Evolutionary conservation across 2,888 invertebrate species (phyloP).

Genomic region (Drosophila pullipes): DNA sequence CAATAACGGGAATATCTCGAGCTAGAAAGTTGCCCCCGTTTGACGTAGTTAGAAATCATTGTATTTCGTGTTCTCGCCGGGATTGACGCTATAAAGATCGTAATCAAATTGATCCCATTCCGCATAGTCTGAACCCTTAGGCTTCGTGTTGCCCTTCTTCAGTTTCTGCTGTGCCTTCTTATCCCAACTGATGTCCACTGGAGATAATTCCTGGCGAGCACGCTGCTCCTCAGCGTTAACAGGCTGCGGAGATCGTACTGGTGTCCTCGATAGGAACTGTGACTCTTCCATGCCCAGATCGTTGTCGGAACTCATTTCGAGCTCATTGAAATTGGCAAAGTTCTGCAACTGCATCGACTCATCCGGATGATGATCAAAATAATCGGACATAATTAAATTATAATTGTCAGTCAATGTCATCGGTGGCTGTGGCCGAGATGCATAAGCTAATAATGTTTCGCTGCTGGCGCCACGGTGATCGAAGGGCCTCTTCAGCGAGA

Average conservation of each 20-base stretch:
- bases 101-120: slow-evolving; percentile 84
- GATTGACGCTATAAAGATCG: slow-evolving; percentile 79
- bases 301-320: slow-evolving; percentile 51
- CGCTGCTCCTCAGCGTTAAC: slow-evolving; percentile 70
- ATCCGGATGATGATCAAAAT: slow-evolving; percentile 72
- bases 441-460: slow-evolving; percentile 56
- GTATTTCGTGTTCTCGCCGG: slow-evolving; percentile 69
- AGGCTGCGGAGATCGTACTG: slow-evolving; percentile 73
- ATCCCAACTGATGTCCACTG: slow-evolving; percentile 69
- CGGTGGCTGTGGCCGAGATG: slow-evolving; percentile 60
- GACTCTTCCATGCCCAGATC: slow-evolving; percentile 81
- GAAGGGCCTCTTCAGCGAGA: slow-evolving; percentile 16
- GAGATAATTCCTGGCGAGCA: slow-evolving; percentile 66
- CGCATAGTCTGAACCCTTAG: slow-evolving; percentile 65
- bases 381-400: slow-evolving; percentile 77
- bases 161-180: slow-evolving; percentile 65
- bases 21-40: slow-evolving; percentile 15
- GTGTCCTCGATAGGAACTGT: slow-evolving; percentile 60
- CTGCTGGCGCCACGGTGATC: slow-evolving; percentile 51
- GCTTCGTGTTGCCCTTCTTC: slow-evolving; percentile 72
- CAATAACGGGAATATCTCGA: slow-evolving; percentile 22
- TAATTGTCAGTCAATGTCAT: slow-evolving; percentile 73
- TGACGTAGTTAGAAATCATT: slow-evolving; percentile 51
- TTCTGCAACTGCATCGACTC: slow-evolving; percentile 79
- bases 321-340: slow-evolving; percentile 75